Evolutionary conservation across 2,113 vertebrate genomes (phyloP), one percentile per base, ranked within the genome.

Genomic region (Meles meles): DNA sequence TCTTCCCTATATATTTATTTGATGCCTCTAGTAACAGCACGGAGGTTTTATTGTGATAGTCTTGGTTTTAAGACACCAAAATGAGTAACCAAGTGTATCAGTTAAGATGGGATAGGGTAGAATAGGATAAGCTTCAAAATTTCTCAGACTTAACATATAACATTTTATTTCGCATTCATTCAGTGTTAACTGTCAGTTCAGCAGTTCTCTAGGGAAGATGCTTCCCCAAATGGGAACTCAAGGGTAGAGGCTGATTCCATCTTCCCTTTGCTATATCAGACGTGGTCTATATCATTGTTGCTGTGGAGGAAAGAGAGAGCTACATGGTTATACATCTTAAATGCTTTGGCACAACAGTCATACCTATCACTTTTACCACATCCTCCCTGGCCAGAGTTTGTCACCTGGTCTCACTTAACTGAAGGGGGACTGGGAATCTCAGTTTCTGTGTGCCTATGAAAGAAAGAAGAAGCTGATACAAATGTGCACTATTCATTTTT

Each of bases 161-260:
- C 4, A 52, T 87, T 94, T 97, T 72, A 85, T 91, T 94, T 57
- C 34, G 86, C 31, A 72, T 39, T 89, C 47, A 76, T 89, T 96
- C 12, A 39, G 17, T 76, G 55, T 86, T 96, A 67, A 39, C 61
- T 92, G 2, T 93, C 25, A 14, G n/a, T 37, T 37, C 42, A 44
- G 23, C 2, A 63, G 25, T 71, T 55, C 27, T 96, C 47, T 23
- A n/a, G 27, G 27, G 34, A 77, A 27, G 4, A 44, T 39, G 6
- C 1, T 76, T 86, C 85, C 85, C 31, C 67, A 89, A 88, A 9
- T 69, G 37, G 42, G 6, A 57, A 49, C 17, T 77, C 85, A 31
- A 9, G 7, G 11, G 52, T 71, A n/a, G 39, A 79, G 23, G n/a
- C 21, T 52, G 61, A 92, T 55, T 82, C n/a, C 18, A 34, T 91